Base-by-base conservation (phyloP, 1,140 invertebrate genomes). In the Drosophila setifemur region DNA sequence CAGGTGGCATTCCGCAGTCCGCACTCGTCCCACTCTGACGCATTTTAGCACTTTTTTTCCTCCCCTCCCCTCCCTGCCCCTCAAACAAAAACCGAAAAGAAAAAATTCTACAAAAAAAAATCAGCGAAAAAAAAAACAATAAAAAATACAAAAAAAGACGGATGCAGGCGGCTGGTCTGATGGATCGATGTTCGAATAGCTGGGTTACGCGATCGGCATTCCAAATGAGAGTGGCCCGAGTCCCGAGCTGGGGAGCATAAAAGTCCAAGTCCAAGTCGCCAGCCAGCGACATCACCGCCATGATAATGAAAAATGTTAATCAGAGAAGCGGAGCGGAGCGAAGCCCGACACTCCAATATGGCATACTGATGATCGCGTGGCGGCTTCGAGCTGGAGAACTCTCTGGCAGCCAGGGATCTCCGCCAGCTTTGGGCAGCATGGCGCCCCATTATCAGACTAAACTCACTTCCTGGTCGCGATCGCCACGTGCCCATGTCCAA, bases 271-370 rank as follows among this genome's bases (percentile, higher is more conserved):
- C 29, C 29, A 11, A 31, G 29, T 31, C 9, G 29, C 29, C 29
- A 45, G 49, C 53, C 31, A 31, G 43, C 57, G 50, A 71, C 72
- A 49, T 67, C 31, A 29, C 35, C 52, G 50, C 54, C 64, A 76
- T 77, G 73, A 71, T 70, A 73, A 75, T 85, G 28, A 37, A 47
- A 70, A 79, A 86, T 83, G 79, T 64, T 85, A 85, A 83, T 83
- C 64, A 66, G 70, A 71, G 58, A 11, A 5, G 33, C 43, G 50
- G 58, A 58, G 47, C 49, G 69, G 7, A 14, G 4, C 11, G 31
- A 33, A 33, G 14, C 12, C 16, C 9, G 60, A 29, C 26, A 23
- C 42, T 49, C 43, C 12, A 4, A 7, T 23, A 40, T 19, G 43
- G 66, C 64, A 57, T 70, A 29, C 29, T 44, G 52, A 71, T 69